These are phyloP conservation scores for Ecdyonurus torrentis DNA, from an alignment of 2,888 invertebrate species.

Conservation along the genomic window DNA sequence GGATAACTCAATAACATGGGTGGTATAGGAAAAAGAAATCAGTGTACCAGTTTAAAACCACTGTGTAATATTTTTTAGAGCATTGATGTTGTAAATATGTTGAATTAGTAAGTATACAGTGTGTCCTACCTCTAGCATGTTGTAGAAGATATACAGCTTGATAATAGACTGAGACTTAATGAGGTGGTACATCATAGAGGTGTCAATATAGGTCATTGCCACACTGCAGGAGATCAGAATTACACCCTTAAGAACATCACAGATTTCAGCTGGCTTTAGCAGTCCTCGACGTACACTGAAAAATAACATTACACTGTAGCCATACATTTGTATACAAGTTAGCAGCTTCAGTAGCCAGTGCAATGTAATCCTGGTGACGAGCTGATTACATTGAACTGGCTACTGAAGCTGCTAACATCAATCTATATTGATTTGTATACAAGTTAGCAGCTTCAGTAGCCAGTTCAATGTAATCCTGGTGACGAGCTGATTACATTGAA, in stretches of 20 bases:
- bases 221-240: slow-evolving; percentile 69
- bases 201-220: slow-evolving; percentile 83
- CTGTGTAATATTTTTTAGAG: too few species aligned
- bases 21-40: too few species aligned
- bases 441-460: too few species aligned
- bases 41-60: not conserved
- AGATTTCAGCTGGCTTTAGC: slow-evolving; percentile 78
- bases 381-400: too few species aligned
- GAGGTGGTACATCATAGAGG: slow-evolving; percentile 94
- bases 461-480: too few species aligned
- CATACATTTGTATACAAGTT: slow-evolving; percentile 1
- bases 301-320: not conserved
- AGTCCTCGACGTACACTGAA: slow-evolving; percentile 26
- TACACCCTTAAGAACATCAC: slow-evolving; percentile 67
- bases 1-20: too few species aligned
- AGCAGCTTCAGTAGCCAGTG: too few species aligned
- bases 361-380: too few species aligned
- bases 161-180: slow-evolving; percentile 97
- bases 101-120: not conserved
- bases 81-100: too few species aligned
- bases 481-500: too few species aligned
- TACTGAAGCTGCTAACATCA: too few species aligned
- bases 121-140: slow-evolving; percentile 91
- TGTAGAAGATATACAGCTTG: slow-evolving; percentile 98
- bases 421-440: too few species aligned